Conservation (phyloP, 2,113 vertebrate genomes). For the Apeltes quadracus region DNA sequence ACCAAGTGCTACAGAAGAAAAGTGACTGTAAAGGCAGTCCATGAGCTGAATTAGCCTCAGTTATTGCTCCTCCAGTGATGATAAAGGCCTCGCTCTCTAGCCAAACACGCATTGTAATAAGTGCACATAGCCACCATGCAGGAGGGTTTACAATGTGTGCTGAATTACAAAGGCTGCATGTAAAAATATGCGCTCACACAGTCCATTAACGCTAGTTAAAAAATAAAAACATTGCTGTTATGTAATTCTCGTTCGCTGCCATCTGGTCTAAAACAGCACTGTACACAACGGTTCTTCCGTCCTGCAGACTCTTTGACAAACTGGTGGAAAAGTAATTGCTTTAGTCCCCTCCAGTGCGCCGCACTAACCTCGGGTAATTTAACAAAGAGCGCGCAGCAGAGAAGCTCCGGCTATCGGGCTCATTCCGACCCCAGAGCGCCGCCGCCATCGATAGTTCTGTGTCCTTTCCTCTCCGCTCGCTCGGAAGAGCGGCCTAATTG, state of each 20-base stretch:
- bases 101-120: slow-evolving; percentile 1
- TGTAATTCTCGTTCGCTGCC: slow-evolving; percentile 49
- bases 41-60: slow-evolving; percentile 25
- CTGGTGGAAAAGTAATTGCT: slow-evolving; percentile 73
- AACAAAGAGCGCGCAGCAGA: slow-evolving; percentile 57
- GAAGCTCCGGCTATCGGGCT: slow-evolving; percentile 43
- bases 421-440: slow-evolving; percentile 51
- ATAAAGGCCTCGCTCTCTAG: slow-evolving; percentile 24
- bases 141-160: not conserved
- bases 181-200: not conserved
- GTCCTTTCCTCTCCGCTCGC: slow-evolving; percentile 57
- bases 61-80: slow-evolving; percentile 5
- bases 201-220: slow-evolving; percentile 1
- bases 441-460: slow-evolving; percentile 49
- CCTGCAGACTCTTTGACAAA: slow-evolving; percentile 66
- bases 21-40: slow-evolving; percentile 14
- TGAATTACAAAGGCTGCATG: not conserved
- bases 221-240: slow-evolving; percentile 22
- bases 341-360: slow-evolving; percentile 55
- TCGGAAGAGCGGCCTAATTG: slow-evolving; percentile 70
- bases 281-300: slow-evolving; percentile 41
- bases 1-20: slow-evolving; percentile 24
- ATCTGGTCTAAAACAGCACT: slow-evolving; percentile 43
- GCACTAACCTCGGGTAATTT: slow-evolving; percentile 72
- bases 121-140: not conserved